Base-by-base conservation (phyloP, 2,888 invertebrate species). In the Asteroscopus sphinx region DNA sequence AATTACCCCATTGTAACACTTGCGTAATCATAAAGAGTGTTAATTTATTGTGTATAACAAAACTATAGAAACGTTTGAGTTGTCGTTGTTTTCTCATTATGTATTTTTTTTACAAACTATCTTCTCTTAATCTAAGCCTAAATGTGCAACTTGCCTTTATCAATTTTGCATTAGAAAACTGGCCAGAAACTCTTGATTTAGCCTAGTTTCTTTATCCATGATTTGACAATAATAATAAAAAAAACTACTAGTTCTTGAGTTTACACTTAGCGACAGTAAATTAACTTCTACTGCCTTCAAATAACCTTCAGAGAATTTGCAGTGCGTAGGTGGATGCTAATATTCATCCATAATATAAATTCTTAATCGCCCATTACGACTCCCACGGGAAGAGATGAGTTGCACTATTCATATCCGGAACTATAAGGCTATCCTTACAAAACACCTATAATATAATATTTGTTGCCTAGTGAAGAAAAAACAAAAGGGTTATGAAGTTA, bases 1-100 rank as follows among this genome's bases (percentile, higher is more conserved):
- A 71, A 73, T 68, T 68, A 68, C 40, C 25, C 66, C 44, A 72
- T 79, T 79, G 77, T 77, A 64, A 55, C 45, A 59, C 56, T 70
- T 65, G 58, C 53, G 55, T 57, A 65, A 67, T 51, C 26, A 48
- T 55, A 49, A 64, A 67, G 16, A 32, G 41, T 59, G 45, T 61
- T 67, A 66, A 63, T 73, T 63, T 70, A 68, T 48, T 60, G 47
- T 53, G 52, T 45, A 73, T 33, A 66, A 21, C 42, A 41, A 1
- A 35, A 46, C 26, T 41, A 37, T 48, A 46, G 28, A 36, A 57
- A 51, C 47, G 15, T 36, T 40, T 30, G 26, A 30, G 16, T 21
- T 44, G 55, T 37, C 21, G 46, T 33, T 55, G 33, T 68, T 55
- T 62, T 55, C 21, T 44, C 35, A 47, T 36, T 35, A 49, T 68